Evolutionary conservation across 2,113 vertebrate genomes (phyloP).

Genomic region (Globicephala melas): DNA sequence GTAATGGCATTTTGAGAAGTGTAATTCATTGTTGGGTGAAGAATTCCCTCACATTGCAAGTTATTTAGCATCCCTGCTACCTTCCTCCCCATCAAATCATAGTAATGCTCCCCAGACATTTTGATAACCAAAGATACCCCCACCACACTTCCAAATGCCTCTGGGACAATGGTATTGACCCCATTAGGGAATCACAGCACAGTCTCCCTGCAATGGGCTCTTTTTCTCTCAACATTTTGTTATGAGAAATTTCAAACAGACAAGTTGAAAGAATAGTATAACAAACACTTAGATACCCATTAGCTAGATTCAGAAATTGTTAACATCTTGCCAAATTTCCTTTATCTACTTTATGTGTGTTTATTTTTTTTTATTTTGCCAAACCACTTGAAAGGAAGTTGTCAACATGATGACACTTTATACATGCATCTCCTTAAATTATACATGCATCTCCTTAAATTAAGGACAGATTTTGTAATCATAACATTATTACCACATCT

Average conservation of each 20-base stretch:
- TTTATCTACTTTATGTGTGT: background rate
- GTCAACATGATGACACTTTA: background rate
- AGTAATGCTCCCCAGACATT: background rate
- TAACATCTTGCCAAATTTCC: background rate
- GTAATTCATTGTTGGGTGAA: background rate
- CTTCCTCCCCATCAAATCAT: background rate
- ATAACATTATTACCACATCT: background rate
- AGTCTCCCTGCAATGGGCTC: background rate
- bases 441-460: background rate
- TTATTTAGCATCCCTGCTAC: background rate
- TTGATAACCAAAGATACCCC: background rate
- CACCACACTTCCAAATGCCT: background rate
- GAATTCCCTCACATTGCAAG: background rate
- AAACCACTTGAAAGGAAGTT: background rate
- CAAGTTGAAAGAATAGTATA: slow-evolving; percentile 1
- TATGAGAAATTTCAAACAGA: background rate
- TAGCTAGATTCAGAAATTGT: background rate
- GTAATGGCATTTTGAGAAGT: background rate
- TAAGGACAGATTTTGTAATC: background rate
- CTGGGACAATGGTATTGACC: background rate
- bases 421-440: background rate
- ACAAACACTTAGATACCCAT: background rate
- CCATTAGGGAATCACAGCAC: background rate
- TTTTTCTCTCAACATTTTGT: background rate
- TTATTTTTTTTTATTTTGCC: slow-evolving; percentile 21